These are phyloP conservation scores for Trichacis sp. DNA, from an alignment of 2,888 invertebrate genomes.

Conservation along the genomic window DNA sequence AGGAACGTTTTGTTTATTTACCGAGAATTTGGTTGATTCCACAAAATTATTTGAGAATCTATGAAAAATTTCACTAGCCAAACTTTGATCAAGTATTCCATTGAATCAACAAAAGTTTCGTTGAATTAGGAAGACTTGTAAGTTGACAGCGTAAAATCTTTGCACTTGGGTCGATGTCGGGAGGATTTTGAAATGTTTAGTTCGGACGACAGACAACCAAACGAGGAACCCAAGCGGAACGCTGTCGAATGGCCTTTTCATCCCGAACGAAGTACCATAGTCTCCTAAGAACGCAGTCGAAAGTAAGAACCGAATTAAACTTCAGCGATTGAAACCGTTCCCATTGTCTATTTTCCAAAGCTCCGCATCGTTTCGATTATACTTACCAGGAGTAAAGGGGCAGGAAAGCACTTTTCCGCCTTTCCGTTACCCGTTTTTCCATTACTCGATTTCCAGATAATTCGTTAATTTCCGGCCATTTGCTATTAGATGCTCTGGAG, in stretches of 20 bases:
- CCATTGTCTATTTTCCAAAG: conserved; percentile 38
- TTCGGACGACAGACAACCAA: conserved; percentile 20
- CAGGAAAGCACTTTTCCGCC: conserved; percentile 14
- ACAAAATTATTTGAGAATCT: too few relatives aligned
- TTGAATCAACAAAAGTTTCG: too few relatives aligned
- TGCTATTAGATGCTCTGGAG: conserved; percentile 18
- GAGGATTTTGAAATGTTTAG: conserved; percentile 26
- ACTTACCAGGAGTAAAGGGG: conserved; percentile 6
- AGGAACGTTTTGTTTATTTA: too few relatives aligned
- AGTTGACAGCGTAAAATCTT: not conserved
- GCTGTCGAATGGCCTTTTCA: conserved; percentile 32
- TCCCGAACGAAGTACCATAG: conserved; percentile 25
- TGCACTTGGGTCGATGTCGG: conserved; percentile 13
- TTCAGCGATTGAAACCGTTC: conserved; percentile 34
- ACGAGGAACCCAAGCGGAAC: conserved; percentile 21
- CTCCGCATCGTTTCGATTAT: conserved; percentile 36
- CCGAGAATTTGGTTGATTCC: too few relatives aligned
- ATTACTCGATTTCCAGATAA: conserved; percentile 26
- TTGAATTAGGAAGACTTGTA: too few relatives aligned
- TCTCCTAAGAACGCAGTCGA: conserved; percentile 14
- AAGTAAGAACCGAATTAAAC: conserved; percentile 39
- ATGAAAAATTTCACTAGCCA: too few relatives aligned
- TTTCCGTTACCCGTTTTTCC: conserved; percentile 27
- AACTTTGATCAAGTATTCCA: too few relatives aligned
- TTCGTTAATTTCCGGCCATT: conserved; percentile 33